Base-by-base conservation (phyloP, 2,113 vertebrate genomes). In the Anarhynchus alexandrinus region DNA sequence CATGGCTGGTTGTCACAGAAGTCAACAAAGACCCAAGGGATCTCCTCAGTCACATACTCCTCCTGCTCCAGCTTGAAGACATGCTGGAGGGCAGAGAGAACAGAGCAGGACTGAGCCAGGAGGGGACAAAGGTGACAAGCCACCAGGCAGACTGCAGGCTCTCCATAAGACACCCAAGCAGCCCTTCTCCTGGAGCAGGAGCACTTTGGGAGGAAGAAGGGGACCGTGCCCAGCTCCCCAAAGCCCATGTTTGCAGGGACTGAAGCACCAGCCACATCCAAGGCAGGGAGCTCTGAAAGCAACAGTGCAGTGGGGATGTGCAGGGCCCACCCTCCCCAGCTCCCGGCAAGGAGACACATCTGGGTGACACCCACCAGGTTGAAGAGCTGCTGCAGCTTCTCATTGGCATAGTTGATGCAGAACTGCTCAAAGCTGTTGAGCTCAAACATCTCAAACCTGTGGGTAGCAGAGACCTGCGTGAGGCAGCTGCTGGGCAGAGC, bases 331-430 rank as follows among this genome's bases (percentile, higher is more conserved):
- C 14, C 65, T 32, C 17, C 0, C 54, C 5, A 32, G 4, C 64
- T 26, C 30, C 51, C 69, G 69, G 47, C 9, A 6, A 59, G 59
- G 14, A 5, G 15, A 59, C 34, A 40, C 45, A 5, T 16, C 16
- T 30, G n/a, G 57, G n/a, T 0, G 2, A 36, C 20, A 95, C 98
- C 94, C 83, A 99, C 98, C 97, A 97, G 96, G 95, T 98, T 98
- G 93, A 99, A 99, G 96, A 99, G 99, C 93, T 99, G 98, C 96
- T 99, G 98, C 36, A 99, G 98, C 72, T 99, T 99, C 97, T 99
- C 99, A 5, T 99, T 99, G 95, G 98, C 98, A 5, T 99, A 99
- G 97, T 99, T 99, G 96, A 99, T 99, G 96, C 99, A 99, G 97
- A 99, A 99, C 96, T 99, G 98, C 91, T 99, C 99, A 21, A 99